phyloP scores from a whole-genome alignment of 2,797 vertebrate genomes.

The Parauchenoglanis ngamensis region DNA sequence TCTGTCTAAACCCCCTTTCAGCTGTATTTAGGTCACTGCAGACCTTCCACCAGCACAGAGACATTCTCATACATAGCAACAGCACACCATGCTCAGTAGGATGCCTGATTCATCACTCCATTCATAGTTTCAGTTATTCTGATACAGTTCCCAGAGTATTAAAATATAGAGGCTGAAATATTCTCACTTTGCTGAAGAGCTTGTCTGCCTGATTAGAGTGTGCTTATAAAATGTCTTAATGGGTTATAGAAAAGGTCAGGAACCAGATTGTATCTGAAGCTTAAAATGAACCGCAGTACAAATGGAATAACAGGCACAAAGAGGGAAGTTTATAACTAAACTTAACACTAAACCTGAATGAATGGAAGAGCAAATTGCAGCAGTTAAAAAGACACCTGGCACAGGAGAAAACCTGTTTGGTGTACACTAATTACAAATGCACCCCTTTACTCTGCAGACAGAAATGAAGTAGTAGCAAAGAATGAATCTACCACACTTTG shows the following conservation, averaged over 20 bases:
- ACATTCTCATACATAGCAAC: neutral
- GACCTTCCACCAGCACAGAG: neutral
- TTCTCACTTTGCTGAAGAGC: neutral
- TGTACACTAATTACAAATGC: slow-evolving; percentile 7
- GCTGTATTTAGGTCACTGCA: neutral
- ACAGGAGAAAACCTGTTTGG: neutral
- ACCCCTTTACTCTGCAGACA: neutral
- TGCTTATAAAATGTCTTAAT: slow-evolving; percentile 4
- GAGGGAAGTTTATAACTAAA: neutral
- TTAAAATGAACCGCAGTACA: neutral
- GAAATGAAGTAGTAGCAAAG: neutral
- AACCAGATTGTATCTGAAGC: neutral
- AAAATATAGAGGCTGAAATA: neutral
- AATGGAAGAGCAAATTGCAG: neutral
- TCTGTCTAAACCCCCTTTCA: neutral
- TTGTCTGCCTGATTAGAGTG: slow-evolving; percentile 10
- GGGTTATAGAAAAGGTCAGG: slow-evolving; percentile 18
- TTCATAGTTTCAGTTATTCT: slow-evolving; percentile 3
- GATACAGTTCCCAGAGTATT: neutral
- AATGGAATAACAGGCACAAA: neutral
- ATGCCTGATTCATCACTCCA: neutral
- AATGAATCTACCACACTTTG: neutral
- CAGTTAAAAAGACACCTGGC: neutral
- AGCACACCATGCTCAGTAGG: neutral
- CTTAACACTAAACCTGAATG: neutral